Base-by-base conservation (phyloP, 2,113 vertebrate genomes). In the Burhinus oedicnemus region DNA sequence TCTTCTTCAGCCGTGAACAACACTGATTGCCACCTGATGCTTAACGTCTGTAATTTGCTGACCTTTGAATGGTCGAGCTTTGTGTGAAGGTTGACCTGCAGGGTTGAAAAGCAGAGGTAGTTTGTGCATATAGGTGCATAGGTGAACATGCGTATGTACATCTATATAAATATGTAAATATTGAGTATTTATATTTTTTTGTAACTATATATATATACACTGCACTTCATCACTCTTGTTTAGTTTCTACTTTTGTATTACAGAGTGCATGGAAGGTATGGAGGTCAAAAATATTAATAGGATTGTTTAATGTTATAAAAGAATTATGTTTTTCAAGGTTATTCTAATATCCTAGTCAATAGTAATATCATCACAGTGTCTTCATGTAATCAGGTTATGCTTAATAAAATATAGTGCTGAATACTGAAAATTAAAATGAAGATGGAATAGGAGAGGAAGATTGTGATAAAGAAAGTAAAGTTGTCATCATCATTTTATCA, bases 401-500 rank as follows among this genome's bases (percentile, higher is more conserved):
- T 65, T 98, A 96, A 89, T 96, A 90, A 87, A 95, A 62, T 93
- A 94, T 90, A 97, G 32, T 84, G 97, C 87, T 96, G 60, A 92
- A 95, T 72, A 74, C 90, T 83, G 45, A 92, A 94, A 97, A 95
- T 93, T 94, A 89, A 97, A 98, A 72, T 95, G 89, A 96, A 96
- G 95, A 82, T 95, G 87, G 80, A 97, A 92, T 66, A 85, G 61
- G 86, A 94, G 96, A 92, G 90, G 76, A 95, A 97, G 80, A 97
- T 86, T 90, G 51, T 84, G 80, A 96, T 93, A 82, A 96, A 94
- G 70, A 97, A 97, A 77, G 65, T 38, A 68, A 95, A 97, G 94
- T 96, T 97, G 94, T 92, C 93, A 97, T 96, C 58, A 91, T 96
- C 92, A 95, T 97, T 97, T 95, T 97, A 91, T 97, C 85, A 96